These are phyloP conservation scores for Calcarius lapponicus DNA, from an alignment of 2,797 vertebrate species.

Conservation along the genomic window DNA sequence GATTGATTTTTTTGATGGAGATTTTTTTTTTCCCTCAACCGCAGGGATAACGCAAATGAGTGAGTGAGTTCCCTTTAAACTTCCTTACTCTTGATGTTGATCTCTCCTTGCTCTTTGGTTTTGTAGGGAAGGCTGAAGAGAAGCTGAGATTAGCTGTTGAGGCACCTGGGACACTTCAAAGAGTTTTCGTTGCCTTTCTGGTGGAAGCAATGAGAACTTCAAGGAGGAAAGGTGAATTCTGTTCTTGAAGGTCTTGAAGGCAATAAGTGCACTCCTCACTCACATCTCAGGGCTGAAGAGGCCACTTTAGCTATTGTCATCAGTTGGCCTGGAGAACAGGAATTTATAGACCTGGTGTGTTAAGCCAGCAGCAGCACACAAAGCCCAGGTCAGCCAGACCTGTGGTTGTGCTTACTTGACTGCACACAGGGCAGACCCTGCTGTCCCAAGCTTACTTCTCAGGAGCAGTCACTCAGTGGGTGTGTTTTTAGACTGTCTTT, in stretches of 20 bases:
- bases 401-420: fast-evolving
- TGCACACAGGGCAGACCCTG: fast-evolving
- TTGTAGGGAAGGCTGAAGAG: background rate
- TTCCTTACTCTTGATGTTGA: background rate
- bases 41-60: background rate
- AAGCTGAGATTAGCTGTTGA: background rate
- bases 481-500: background rate
- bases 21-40: background rate
- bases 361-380: background rate
- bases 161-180: background rate
- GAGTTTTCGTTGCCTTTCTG: background rate
- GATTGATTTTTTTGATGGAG: background rate
- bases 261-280: background rate
- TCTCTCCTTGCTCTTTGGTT: background rate
- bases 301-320: background rate
- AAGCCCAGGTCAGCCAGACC: background rate
- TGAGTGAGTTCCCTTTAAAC: background rate
- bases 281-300: background rate
- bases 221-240: background rate
- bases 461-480: background rate
- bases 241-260: background rate
- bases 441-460: background rate
- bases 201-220: background rate
- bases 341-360: background rate
- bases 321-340: background rate